These are phyloP conservation scores for human (Homo sapiens) DNA, from an alignment of 2,113 vertebrate genomes.

Conservation along the genomic window GRCh38 chr4:153812001-153812500, in stretches of 20 bases:
- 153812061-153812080: conserved; percentile 44
- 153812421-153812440: conserved; percentile 66
- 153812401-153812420: conserved; percentile 24
- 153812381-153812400: conserved; percentile 15
- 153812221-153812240: not conserved
- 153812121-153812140: not conserved
- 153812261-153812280: not conserved
- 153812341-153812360: not conserved
- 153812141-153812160: not conserved
- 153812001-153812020: not conserved
- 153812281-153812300: not conserved
- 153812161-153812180: not conserved
- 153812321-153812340: not conserved
- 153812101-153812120: not conserved
- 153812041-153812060: conserved; percentile 56
- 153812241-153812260: not conserved
- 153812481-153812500: conserved; percentile 64
- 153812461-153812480: conserved; percentile 65
- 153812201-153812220: not conserved
- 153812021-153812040: conserved; percentile 60
- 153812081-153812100: conserved; percentile 39
- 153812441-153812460: conserved; percentile 50
- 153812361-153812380: not conserved
- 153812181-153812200: not conserved
- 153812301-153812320: not conserved